These are phyloP conservation scores for Sarcoramphus papa DNA, from an alignment of 2,797 vertebrate genomes.

Conservation along the genomic window DNA sequence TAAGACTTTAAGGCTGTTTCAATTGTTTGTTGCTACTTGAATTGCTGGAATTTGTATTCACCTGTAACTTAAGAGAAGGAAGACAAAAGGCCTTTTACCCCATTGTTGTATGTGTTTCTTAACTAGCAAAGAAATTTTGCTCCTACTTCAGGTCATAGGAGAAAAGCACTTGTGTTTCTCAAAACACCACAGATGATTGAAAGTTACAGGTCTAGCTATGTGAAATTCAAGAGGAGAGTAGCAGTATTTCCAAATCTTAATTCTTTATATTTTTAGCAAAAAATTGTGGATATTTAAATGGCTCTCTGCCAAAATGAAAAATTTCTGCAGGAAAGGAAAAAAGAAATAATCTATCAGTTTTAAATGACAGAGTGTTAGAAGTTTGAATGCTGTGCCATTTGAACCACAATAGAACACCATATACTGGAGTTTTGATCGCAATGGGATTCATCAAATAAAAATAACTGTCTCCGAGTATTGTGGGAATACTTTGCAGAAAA, in stretches of 20 bases:
- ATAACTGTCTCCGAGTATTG: neutral
- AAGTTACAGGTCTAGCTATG: neutral
- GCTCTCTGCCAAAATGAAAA: neutral
- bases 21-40: neutral
- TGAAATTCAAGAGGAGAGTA: neutral
- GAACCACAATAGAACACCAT: neutral
- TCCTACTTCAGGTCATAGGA: neutral
- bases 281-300: neutral
- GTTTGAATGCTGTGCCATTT: neutral
- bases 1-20: neutral
- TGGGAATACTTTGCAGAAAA: neutral
- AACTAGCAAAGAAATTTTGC: neutral
- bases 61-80: neutral
- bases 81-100: neutral
- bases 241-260: neutral
- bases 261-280: neutral
- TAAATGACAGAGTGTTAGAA: neutral
- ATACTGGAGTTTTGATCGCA: neutral
- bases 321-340: neutral
- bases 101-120: neutral
- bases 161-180: neutral
- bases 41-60: neutral
- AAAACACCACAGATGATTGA: neutral
- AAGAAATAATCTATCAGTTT: neutral
- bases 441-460: neutral